A percentile compares a stretch with the other conserved stretches of the same genome.
Evolutionary conservation across 1,140 invertebrate genomes (phyloP).

Genomic region (Trinorchestia longiramus): DNA sequence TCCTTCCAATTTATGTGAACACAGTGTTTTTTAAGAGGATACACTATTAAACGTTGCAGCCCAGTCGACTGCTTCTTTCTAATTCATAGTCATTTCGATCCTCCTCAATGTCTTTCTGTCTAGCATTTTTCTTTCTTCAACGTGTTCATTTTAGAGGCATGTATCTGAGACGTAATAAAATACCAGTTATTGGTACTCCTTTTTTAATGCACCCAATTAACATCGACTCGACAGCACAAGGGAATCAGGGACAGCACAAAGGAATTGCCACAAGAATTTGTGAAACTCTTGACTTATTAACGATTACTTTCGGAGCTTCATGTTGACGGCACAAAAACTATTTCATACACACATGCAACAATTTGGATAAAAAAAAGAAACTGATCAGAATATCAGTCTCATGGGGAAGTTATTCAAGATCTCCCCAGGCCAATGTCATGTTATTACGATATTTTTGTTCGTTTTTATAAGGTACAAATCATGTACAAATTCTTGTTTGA

Average conservation of each 20-base stretch:
- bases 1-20: background rate
- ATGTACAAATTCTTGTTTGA: background rate
- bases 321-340: background rate
- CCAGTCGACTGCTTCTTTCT: background rate
- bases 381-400: background rate
- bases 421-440: background rate
- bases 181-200: background rate
- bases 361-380: background rate
- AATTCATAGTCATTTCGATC: background rate
- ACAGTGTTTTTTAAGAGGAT: background rate
- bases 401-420: background rate
- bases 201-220: background rate
- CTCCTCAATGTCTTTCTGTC: background rate
- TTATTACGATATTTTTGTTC: background rate
- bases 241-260: background rate
- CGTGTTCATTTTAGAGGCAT: background rate
- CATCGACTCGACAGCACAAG: background rate
- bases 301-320: background rate
- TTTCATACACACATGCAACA: background rate
- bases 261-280: background rate
- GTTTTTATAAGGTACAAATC: background rate
- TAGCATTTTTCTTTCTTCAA: background rate
- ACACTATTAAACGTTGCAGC: background rate
- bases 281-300: background rate
- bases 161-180: background rate